Evolutionary conservation across 2,797 vertebrate species (phyloP), one percentile per base, ranked within the genome.

Genomic region (Odontamblyopus rebecca): DNA sequence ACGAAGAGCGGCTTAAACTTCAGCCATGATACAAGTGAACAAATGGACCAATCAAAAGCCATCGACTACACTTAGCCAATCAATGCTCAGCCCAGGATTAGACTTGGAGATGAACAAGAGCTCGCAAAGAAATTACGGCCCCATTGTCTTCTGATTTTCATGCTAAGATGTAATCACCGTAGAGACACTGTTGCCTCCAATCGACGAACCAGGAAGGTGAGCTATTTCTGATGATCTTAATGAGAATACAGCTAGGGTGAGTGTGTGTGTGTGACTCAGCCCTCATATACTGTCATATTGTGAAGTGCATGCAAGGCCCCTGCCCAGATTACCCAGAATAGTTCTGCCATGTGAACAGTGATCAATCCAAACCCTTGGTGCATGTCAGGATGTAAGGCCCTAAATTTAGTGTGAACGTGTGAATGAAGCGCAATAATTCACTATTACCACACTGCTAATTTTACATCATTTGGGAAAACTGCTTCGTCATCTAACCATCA

Each of bases 101-200:
- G 71, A 69, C 32, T n/a, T 63, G 61, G 66, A 78, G 75, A 79
- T 73, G 79, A 79, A 84, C 69, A 75, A 77, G 76, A 83, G 84
- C 73, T 63, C 54, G 71, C 72, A 71, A 38, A 74, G 78, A 89
- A 88, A 89, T 86, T 82, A 88, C 75, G 23, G 51, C 53, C 61
- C 76, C 66, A 86, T 89, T 91, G 86, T 90, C 74, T 82, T 77
- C 73, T 87, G 86, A 91, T 89, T 91, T 87, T 78, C 68, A 81
- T 64, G 78, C 83, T 18, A 71, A 80, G 77, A 83, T 78, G 83
- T 77, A 89, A 89, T 90, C 83, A 88, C 73, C 73, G 82, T 74
- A 75, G 73, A 16, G 60, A 16, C 61, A 71, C 68, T 70, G 67
- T 69, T 81, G 78, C 82, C 80, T 74, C 81, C 72, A 77, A 83